Percentiles rank a stretch among this genome's conserved stretches.
Conservation (phyloP, 2,797 vertebrate genomes). For the Mallotus villosus region DNA sequence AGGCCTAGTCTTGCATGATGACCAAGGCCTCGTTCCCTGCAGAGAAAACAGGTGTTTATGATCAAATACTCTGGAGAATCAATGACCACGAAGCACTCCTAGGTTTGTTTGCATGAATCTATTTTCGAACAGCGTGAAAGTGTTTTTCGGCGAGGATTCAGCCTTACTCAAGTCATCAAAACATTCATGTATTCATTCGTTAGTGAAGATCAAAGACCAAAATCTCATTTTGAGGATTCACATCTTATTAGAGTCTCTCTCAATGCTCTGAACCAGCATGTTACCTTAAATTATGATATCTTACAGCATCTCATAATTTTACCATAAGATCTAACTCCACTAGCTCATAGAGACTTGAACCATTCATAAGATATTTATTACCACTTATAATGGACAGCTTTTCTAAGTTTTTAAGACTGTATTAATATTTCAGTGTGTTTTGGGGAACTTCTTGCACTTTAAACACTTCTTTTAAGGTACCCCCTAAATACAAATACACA, state of each 20-base stretch:
- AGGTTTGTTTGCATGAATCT: too few relatives aligned
- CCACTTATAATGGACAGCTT: slow-evolving; percentile 28
- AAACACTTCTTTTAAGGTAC: slow-evolving; percentile 25
- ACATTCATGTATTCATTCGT: not conserved
- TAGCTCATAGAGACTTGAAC: slow-evolving; percentile 3
- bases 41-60: too few relatives aligned
- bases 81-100: too few relatives aligned
- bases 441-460: slow-evolving; percentile 28
- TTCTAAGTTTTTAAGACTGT: slow-evolving; percentile 33
- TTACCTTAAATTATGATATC: not conserved
- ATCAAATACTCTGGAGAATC: too few relatives aligned
- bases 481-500: slow-evolving; percentile 16
- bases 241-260: not conserved
- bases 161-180: not conserved
- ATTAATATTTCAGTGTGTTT: slow-evolving; percentile 38
- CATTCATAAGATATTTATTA: slow-evolving; percentile 28
- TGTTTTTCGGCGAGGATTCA: too few relatives aligned
- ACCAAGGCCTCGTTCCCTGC: too few relatives aligned
- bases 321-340: not conserved
- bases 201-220: not conserved
- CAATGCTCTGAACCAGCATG: not conserved
- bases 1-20: too few relatives aligned
- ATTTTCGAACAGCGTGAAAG: too few relatives aligned
- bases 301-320: not conserved
- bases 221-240: not conserved